These are phyloP conservation scores for Otus scops DNA, from an alignment of 2,797 vertebrate genomes.

Conservation along the genomic window DNA sequence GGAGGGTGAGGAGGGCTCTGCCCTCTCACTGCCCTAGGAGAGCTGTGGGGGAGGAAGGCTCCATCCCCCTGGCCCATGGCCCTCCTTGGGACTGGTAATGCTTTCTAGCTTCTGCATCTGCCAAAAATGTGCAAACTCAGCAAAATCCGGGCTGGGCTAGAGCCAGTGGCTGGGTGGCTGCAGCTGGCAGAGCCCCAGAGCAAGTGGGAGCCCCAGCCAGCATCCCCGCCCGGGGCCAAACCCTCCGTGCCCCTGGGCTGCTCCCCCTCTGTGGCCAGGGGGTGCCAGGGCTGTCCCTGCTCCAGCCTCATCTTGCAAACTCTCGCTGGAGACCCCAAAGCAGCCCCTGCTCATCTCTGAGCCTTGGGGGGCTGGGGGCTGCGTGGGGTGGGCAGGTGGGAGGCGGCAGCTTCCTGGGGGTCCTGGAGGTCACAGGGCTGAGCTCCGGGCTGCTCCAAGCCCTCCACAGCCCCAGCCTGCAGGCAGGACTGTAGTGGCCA, in stretches of 20 bases:
- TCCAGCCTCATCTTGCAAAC: neutral
- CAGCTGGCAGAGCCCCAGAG: neutral
- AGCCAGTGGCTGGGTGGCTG: neutral
- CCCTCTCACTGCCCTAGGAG: neutral
- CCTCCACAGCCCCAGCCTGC: neutral
- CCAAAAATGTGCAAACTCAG: neutral
- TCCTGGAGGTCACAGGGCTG: neutral
- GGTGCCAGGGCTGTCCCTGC: neutral
- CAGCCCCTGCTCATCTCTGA: neutral
- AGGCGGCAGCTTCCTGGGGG: neutral
- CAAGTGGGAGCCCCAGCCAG: neutral
- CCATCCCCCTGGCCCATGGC: fast-evolving
- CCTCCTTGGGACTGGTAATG: neutral
- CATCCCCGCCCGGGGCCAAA: fast-evolving
- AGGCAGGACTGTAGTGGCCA: fast-evolving
- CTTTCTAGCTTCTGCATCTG: neutral
- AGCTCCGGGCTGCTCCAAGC: neutral
- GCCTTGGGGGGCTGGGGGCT: no score
- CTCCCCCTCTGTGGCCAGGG: neutral
- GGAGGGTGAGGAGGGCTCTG: neutral
- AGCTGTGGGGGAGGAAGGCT: neutral
- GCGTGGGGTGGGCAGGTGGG: no score
- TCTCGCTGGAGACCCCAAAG: neutral
- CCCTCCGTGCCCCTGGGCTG: fast-evolving
- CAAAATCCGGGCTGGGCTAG: neutral